Evolutionary conservation across 2,113 vertebrate genomes (phyloP), one percentile per base, ranked within the genome.

Genomic region (Lophochroa leadbeateri): DNA sequence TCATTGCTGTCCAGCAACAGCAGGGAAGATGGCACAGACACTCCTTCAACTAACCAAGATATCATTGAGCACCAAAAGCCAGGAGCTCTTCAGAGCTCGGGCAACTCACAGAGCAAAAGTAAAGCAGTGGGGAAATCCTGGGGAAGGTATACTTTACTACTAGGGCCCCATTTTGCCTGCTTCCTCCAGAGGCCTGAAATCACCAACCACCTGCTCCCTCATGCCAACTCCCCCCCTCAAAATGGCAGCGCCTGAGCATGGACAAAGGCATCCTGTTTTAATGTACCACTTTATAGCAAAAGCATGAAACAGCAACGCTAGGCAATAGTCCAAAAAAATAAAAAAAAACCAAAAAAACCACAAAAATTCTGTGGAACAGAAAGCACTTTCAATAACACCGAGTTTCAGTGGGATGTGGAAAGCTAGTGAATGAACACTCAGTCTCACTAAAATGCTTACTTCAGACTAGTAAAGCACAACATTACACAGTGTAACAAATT

Each of bases 211-310:
- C 28, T 1, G 0, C 61, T 76, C 25, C 63, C 31, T 52, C 78
- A 28, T 0, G 0, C n/a, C 92, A 53, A 10, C 21, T 50, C 11
- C 53, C 21, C 31, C 8, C 18, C 17, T 12, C 19, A 29, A 71
- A 82, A 37, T 0, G 0, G 39, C 9, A 0, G 31, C 2, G 7
- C 35, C 67, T 69, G 33, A 72, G 71, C 63, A 61, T 0, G 1
- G 63, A 96, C 96, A 96, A 96, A 95, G 87, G 41, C 75, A 37
- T 14, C 49, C 94, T 97, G 84, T 96, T 70, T 74, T 24, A 91
- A 50, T 1, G 3, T 9, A 65, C 17, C 13, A 24, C 70, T 91
- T 82, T 4, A 91, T 17, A 61, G 82, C 55, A 43, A 58, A 35
- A 91, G 25, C 74, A 35, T n/a, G 33, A 72, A 96, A 81, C 4